phyloP scores from a whole-genome alignment of 2,113 vertebrate species.

The Lanius ludovicianus region DNA sequence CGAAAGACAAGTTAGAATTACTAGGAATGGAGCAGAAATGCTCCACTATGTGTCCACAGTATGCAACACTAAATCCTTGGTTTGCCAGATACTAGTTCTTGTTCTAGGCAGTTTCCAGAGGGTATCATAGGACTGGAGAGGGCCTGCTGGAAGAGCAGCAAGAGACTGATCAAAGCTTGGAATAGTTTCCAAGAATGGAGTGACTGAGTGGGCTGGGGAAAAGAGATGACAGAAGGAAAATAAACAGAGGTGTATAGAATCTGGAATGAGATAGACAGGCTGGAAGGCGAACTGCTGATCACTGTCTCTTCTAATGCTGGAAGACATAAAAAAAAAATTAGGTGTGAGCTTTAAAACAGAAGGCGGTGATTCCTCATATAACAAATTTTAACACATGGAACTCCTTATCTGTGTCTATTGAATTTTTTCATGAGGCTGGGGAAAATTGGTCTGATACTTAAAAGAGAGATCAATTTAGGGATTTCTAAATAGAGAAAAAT shows the following conservation, averaged over 20 bases:
- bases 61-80: not conserved
- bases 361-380: not conserved
- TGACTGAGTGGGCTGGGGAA: not conserved
- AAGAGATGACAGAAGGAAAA: not conserved
- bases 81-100: not conserved
- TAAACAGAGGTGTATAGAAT: not conserved
- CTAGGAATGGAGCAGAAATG: not conserved
- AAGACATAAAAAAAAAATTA: not conserved
- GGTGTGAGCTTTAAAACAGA: not conserved
- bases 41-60: too few species aligned
- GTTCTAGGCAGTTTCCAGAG: not conserved
- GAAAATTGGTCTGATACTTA: not conserved
- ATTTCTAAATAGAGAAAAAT: not conserved
- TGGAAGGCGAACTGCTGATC: not conserved
- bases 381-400: not conserved
- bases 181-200: not conserved
- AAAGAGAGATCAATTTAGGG: not conserved
- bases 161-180: not conserved
- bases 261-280: not conserved
- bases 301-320: not conserved
- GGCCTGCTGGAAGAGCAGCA: not conserved
- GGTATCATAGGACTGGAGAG: not conserved
- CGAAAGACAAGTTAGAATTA: not conserved
- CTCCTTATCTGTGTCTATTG: not conserved
- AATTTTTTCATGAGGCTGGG: not conserved